A percentile compares a stretch with the other conserved stretches of the same genome.
phyloP scores from a whole-genome alignment of 1,140 invertebrate species.

The Notospermus geniculatus region DNA sequence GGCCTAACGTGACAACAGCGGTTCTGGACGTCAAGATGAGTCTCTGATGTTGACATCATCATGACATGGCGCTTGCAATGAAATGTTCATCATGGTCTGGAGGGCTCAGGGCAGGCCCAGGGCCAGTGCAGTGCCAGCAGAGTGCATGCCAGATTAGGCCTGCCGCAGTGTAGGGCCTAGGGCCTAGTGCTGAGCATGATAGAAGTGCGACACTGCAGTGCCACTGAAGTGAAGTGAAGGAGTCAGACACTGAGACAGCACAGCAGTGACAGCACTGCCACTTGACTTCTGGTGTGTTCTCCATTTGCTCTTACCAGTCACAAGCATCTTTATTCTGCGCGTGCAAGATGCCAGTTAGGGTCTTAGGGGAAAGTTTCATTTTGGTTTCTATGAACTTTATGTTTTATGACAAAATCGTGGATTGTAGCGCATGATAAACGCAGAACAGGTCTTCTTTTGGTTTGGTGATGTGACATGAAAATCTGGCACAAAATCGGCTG shows the following conservation, averaged over 20 bases:
- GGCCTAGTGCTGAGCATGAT: neutral
- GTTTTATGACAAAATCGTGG: no score
- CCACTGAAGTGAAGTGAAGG: neutral
- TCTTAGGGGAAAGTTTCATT: slow-evolving; percentile 57
- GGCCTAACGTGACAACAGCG: no score
- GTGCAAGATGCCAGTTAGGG: slow-evolving; percentile 58
- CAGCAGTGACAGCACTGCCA: neutral
- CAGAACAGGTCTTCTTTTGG: no score
- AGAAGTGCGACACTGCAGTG: neutral
- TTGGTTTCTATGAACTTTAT: neutral
- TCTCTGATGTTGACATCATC: no score
- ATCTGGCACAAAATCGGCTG: no score
- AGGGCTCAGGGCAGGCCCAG: neutral
- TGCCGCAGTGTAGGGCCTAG: neutral
- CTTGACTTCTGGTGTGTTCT: no score
- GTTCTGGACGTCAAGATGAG: no score
- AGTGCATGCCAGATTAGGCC: neutral
- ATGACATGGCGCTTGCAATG: no score
- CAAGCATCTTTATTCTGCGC: slow-evolving; percentile 61
- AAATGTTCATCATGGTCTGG: no score
- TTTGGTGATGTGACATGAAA: no score
- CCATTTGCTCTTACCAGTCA: slow-evolving; percentile 58
- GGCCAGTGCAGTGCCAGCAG: neutral
- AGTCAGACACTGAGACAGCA: neutral
- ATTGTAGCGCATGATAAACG: no score